Base-by-base conservation (phyloP, 2,113 vertebrate genomes). In the Delphinus delphis region DNA sequence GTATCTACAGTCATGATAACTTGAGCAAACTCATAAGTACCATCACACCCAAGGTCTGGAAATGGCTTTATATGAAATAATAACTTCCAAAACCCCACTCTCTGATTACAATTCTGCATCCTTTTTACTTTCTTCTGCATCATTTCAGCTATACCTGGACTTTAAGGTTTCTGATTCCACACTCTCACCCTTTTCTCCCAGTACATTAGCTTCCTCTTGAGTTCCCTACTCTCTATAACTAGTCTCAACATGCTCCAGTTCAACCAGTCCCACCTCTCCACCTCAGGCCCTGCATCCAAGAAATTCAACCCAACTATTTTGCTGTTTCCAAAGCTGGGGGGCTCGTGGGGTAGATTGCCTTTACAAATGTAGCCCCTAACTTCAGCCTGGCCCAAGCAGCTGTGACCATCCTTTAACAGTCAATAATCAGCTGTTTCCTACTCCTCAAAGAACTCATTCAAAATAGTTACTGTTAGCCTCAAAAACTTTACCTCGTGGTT, bases 21-120 rank as follows among this genome's bases (percentile, higher is more conserved):
- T 38, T 81, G 67, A 87, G 20, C 9, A 82, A 86, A 84, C 26
- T 90, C 62, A 9, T 95, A 84, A 92, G 25, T 25, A 74, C 1
- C 15, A 25, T 84, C 60, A 67, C 3, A 93, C 4, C 28, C 11
- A 62, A 10, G 6, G 3, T n/a, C 76, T 80, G 31, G 63, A 84
- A 76, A 90, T 90, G 50, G 8, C 31, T 71, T 53, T 44, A 3
- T 38, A 44, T 44, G 36, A 77, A 81, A 67, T 31, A 60, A 38
- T 36, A 62, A 71, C 81, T 93, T 67, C 25, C 4, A 14, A 73
- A 81, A 36, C 12, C 2, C 12, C 8, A n/a, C 6, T 67, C 25
- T 60, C 26, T 94, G 23, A 44, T 62, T 28, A 47, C 2, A 76
- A 3, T 41, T 70, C 50, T 67, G 20, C 1, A n/a, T n/a, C n/a